Conservation (phyloP, 1,140 invertebrate species). For the Drosophila takahashii region DNA sequence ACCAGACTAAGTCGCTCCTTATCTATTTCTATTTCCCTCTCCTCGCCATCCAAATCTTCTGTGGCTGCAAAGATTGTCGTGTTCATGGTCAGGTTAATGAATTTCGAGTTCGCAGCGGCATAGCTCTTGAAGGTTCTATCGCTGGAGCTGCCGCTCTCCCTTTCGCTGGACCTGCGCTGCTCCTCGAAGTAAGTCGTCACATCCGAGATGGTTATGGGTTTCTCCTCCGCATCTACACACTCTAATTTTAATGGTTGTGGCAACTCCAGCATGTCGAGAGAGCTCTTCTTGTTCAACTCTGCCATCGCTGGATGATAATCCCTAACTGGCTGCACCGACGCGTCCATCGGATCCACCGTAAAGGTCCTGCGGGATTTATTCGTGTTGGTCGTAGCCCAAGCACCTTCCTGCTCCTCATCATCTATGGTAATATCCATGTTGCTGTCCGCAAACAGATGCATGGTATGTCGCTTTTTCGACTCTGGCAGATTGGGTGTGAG, state of each 20-base stretch:
- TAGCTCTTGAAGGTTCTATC: slow-evolving; percentile 49
- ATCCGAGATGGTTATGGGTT: slow-evolving; percentile 63
- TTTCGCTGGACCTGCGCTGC: slow-evolving; percentile 8
- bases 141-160: slow-evolving; percentile 30
- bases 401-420: neutral
- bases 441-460: neutral
- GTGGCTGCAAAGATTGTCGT: slow-evolving; percentile 42
- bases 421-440: slow-evolving; percentile 15
- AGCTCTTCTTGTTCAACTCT: neutral
- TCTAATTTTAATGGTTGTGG: neutral
- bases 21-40: slow-evolving; percentile 36
- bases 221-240: slow-evolving; percentile 29
- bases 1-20: slow-evolving; percentile 60
- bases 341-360: slow-evolving; percentile 6
- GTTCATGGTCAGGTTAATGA: slow-evolving; percentile 55
- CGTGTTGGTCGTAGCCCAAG: neutral
- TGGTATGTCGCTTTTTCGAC: slow-evolving; percentile 48
- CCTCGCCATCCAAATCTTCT: slow-evolving; percentile 8
- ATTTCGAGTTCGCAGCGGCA: slow-evolving; percentile 32
- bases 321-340: slow-evolving; percentile 25
- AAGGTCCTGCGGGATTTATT: slow-evolving; percentile 8
- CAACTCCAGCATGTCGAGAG: neutral
- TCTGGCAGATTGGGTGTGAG: slow-evolving; percentile 65
- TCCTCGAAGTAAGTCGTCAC: slow-evolving; percentile 50
- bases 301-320: neutral